Conservation (phyloP, 2,113 vertebrate species). For the Antechinus stuartii region DNA sequence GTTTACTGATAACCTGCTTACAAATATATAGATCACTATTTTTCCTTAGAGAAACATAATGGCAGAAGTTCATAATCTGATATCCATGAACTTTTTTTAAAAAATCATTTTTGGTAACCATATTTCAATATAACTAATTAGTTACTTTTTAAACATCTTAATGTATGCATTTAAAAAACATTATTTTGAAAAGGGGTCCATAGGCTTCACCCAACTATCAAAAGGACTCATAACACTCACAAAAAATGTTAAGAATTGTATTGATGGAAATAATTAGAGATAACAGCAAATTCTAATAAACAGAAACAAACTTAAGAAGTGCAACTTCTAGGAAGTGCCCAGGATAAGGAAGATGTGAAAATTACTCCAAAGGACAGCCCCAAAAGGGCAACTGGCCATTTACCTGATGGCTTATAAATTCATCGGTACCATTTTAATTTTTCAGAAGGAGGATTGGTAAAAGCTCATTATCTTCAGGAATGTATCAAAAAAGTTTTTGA, state of each 20-base stretch:
- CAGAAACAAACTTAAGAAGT: neutral
- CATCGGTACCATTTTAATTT: neutral
- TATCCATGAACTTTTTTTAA: neutral
- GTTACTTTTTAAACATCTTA: neutral
- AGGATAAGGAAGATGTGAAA: neutral
- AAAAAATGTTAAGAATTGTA: neutral
- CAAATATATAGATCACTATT: neutral
- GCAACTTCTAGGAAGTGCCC: neutral
- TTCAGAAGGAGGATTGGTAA: neutral
- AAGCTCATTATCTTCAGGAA: neutral
- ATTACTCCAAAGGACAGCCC: neutral
- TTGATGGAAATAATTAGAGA: neutral
- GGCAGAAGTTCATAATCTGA: neutral
- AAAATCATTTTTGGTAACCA: neutral
- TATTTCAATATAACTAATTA: neutral
- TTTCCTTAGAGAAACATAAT: neutral
- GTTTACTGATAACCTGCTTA: neutral
- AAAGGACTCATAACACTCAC: neutral
- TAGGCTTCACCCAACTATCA: neutral
- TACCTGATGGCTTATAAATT: neutral
- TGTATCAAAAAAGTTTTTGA: neutral
- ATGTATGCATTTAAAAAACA: neutral
- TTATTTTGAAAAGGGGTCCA: neutral
- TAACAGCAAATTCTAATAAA: neutral
- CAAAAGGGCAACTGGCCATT: neutral